Conservation (phyloP, 2,888 invertebrate genomes). For the Conomelus anceps region DNA sequence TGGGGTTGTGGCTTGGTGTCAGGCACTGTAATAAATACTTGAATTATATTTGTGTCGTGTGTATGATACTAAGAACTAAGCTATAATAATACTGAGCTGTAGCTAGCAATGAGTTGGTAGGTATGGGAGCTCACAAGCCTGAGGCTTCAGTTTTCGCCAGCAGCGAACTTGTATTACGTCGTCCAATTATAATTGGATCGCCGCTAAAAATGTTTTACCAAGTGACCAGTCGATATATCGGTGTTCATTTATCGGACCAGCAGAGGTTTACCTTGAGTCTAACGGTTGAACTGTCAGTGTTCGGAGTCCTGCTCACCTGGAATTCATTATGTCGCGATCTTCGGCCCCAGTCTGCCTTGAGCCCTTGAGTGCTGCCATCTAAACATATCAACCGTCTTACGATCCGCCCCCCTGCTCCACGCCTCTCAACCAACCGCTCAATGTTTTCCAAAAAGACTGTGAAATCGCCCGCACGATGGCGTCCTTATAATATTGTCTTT, state of each 20-base stretch:
- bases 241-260: no score
- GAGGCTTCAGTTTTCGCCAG: neutral
- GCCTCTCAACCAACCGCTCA: no score
- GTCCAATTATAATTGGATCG: neutral
- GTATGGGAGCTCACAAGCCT: neutral
- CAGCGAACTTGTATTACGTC: neutral
- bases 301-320: neutral
- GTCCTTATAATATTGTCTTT: neutral
- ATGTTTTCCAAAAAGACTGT: neutral
- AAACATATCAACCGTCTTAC: neutral
- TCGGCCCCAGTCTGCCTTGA: slow-evolving; percentile 17
- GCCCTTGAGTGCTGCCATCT: slow-evolving; percentile 6
- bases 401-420: neutral
- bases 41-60: neutral
- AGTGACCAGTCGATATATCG: neutral
- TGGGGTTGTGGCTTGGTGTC: neutral
- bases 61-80: no score
- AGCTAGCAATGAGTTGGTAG: neutral
- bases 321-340: slow-evolving; percentile 1
- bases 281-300: neutral
- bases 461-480: neutral
- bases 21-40: neutral
- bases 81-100: neutral
- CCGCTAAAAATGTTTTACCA: neutral
- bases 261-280: slow-evolving; percentile 11